phyloP scores from a whole-genome alignment of 2,113 vertebrate genomes.

The Rhinichthys klamathensis region DNA sequence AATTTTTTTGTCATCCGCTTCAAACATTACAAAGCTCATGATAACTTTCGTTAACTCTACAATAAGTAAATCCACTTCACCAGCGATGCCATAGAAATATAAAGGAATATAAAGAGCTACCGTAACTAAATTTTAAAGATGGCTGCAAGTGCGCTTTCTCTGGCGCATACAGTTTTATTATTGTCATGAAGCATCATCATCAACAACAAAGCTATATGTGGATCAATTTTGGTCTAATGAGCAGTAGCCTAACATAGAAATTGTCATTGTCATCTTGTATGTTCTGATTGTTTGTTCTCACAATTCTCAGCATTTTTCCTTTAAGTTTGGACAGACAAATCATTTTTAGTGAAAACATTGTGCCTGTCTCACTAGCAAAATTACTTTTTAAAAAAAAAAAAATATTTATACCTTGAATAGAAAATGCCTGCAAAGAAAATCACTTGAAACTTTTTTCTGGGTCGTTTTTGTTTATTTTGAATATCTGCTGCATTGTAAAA shows the following conservation, averaged over 20 bases:
- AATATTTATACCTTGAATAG: no score
- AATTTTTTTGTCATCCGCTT: no score
- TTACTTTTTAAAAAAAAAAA: no score
- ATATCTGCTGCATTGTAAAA: not conserved
- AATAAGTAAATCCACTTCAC: no score
- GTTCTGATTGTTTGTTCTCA: no score
- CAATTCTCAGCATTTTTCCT: not conserved
- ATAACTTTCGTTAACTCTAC: no score
- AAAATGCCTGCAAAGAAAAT: not conserved
- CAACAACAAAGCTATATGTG: not conserved
- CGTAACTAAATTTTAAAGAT: no score
- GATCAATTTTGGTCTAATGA: not conserved
- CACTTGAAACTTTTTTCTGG: not conserved
- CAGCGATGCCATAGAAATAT: no score
- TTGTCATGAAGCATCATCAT: not conserved
- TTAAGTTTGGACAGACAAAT: not conserved
- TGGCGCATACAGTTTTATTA: not conserved
- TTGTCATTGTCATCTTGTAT: not conserved
- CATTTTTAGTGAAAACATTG: not conserved
- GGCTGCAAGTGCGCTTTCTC: no score
- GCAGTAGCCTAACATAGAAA: not conserved
- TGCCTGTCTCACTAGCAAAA: not conserved
- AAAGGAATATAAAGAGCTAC: no score
- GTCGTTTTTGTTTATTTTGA: slow-evolving; percentile 8
- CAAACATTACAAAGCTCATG: no score